Evolutionary conservation across 92 coral and sea anemone species (phyloP), one percentile per base, ranked within the genome.

Genomic region (Parazoanthus atlanticus): DNA sequence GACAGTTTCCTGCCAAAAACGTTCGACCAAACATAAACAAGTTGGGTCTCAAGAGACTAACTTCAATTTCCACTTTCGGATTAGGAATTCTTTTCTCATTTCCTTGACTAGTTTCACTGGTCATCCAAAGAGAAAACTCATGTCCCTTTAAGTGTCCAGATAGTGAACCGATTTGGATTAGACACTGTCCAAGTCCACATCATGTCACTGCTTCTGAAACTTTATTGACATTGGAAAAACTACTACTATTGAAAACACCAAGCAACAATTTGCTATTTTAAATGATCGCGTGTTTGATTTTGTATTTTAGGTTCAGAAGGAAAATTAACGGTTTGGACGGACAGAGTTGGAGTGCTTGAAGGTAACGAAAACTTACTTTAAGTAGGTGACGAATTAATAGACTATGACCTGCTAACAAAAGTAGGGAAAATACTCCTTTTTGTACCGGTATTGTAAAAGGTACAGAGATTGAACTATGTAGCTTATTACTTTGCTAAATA

Each of bases 261-360:
- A 7, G 69, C n/a, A 61, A 61, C 58, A 52, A 8, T 43, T 43
- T 10, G 49, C 49, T 40, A 6, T 10, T 23, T 52, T 9, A 7
- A 25, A 5, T 2, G 38, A 43, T 43, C 67, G 8, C 36, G 32
- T 34, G 25, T 36, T 82, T 56, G 17, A 41, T 71, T 54, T 85
- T 73, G 28, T 70, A 13, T 26, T 52, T 43, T 54, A 97, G 99
- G 99, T 34, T 94, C 99, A 23, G 98, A 97, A 54, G 99, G 99
- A 74, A 97, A 94, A 86, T 93, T 97, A 26, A 95, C 99, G 0
- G 96, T 93, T 34, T 94, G 97, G 96, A 97, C 90, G 76, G 99
- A 95, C 78, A 93, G 97, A 88, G 95, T 93, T 85, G 90, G 97
- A 34, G 93, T 97, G 12, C 91, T 97, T 33, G 93, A 94, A 88